A percentile compares a stretch with the other conserved stretches of the same genome.
Conservation (phyloP, 2,113 vertebrate species). For the Hippopotamus amphibius region DNA sequence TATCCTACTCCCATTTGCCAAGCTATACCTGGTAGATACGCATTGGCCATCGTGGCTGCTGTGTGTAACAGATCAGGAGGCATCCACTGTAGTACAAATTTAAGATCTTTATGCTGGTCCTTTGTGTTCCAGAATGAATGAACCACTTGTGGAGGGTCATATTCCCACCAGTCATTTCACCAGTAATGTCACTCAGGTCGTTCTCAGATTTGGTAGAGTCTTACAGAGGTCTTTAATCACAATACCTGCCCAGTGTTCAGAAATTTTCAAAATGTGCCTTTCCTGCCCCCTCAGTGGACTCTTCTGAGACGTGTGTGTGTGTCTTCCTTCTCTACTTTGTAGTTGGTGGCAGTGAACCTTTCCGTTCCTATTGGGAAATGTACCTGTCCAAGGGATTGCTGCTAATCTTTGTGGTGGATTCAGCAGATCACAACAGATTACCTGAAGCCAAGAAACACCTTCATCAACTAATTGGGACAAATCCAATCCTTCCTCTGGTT, state of each 20-base stretch:
- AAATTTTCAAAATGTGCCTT: background rate
- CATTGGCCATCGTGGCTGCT: fast-evolving
- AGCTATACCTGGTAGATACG: background rate
- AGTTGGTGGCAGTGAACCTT: conserved; percentile 94
- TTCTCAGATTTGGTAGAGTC: background rate
- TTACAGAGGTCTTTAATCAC: background rate
- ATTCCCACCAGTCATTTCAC: background rate
- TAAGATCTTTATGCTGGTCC: background rate
- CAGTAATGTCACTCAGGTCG: background rate
- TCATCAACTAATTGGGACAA: conserved; percentile 89
- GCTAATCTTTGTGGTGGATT: conserved; percentile 95
- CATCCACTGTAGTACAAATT: background rate
- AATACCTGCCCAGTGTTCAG: background rate
- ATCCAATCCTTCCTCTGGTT: conserved; percentile 92
- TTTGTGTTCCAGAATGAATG: background rate
- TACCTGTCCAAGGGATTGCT: conserved; percentile 91
- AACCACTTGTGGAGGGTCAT: background rate
- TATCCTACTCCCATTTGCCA: background rate
- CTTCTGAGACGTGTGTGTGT: background rate
- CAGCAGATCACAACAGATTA: conserved; percentile 89
- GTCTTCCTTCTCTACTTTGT: background rate
- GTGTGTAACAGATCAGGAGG: background rate
- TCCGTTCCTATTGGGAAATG: conserved; percentile 91
- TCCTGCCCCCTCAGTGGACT: background rate
- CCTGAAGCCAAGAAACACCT: conserved; percentile 91